Conservation (phyloP, 2,113 vertebrate genomes). For the Phasianus colchicus region DNA sequence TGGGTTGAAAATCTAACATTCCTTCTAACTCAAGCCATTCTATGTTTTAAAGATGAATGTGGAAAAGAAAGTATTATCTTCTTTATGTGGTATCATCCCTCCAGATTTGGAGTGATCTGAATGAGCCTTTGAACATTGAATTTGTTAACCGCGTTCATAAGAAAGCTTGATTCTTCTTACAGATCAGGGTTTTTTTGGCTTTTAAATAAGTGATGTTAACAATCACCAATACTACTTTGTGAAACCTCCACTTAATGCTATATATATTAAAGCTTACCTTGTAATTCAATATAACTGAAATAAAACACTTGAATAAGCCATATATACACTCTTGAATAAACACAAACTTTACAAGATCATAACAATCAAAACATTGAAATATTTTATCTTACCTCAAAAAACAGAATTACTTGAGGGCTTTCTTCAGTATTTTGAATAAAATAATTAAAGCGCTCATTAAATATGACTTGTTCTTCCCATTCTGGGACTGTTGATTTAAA, state of each 20-base stretch:
- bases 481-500: slow-evolving; percentile 90
- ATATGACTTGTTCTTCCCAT: slow-evolving; percentile 96
- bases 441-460: slow-evolving; percentile 91
- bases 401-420: slow-evolving; percentile 85
- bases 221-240: neutral
- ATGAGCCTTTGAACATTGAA: neutral
- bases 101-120: neutral
- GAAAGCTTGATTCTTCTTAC: neutral
- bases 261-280: neutral
- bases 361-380: neutral
- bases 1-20: too few species aligned
- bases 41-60: neutral
- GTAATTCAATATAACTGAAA: neutral
- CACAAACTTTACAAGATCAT: neutral
- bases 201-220: neutral
- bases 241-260: neutral
- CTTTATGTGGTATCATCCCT: neutral
- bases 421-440: slow-evolving; percentile 84
- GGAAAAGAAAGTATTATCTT: neutral
- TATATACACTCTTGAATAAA: neutral
- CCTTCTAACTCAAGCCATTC: too few species aligned
- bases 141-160: neutral
- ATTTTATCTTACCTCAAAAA: slow-evolving; percentile 90
- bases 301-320: neutral
- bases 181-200: neutral